Evolutionary conservation across 2,797 vertebrate genomes (phyloP).

Genomic region (Myotis pilosus): DNA sequence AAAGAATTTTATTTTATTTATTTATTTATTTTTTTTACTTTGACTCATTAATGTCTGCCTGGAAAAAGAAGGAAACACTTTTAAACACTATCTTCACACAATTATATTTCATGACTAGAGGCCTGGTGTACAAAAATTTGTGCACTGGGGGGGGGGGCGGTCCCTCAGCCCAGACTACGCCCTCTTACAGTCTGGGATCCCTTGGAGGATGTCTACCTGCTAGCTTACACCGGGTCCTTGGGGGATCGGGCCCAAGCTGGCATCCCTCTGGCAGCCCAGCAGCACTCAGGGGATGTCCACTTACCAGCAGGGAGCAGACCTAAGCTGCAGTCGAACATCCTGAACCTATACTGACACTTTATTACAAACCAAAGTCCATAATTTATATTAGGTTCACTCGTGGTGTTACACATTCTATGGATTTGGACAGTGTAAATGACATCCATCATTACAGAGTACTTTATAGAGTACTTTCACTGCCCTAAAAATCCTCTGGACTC

Average conservation of each 20-base stretch:
- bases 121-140: too few species aligned
- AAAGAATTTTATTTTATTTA: not conserved
- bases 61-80: not conserved
- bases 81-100: not conserved
- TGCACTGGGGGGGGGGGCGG: too few species aligned
- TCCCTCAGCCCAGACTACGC: too few species aligned
- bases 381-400: not conserved
- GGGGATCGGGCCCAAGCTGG: too few species aligned
- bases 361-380: not conserved
- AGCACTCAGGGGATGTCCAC: too few species aligned
- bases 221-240: too few species aligned
- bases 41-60: not conserved
- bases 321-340: too few species aligned
- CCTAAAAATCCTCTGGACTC: not conserved
- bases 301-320: too few species aligned
- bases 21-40: not conserved
- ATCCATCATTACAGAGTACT: fast-evolving
- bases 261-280: too few species aligned
- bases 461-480: not conserved
- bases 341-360: too few species aligned
- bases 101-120: not conserved
- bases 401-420: not conserved
- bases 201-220: too few species aligned
- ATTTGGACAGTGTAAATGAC: not conserved
- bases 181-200: too few species aligned